Conservation (phyloP, 2,888 invertebrate genomes). For the Anoplius nigerrimus region DNA sequence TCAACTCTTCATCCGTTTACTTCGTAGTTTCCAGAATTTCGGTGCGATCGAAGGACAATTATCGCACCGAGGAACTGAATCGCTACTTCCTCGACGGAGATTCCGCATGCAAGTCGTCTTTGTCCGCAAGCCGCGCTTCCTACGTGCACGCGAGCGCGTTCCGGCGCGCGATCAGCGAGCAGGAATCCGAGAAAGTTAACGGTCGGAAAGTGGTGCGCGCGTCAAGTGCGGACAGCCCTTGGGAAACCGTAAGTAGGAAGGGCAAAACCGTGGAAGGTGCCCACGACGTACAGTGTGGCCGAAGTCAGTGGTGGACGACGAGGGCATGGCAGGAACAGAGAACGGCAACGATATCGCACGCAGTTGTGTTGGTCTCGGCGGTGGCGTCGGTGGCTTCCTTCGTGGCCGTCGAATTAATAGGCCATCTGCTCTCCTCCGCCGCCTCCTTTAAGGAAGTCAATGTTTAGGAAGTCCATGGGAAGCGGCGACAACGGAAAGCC, state of each 20-base stretch:
- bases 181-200: constrained; percentile 56
- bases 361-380: constrained; percentile 13
- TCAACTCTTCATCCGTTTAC: too few relatives aligned
- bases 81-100: too few relatives aligned
- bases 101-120: too few relatives aligned
- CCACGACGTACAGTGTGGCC: too few relatives aligned
- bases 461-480: constrained; percentile 75
- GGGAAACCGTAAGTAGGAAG: constrained; percentile 38
- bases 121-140: too few relatives aligned
- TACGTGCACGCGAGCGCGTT: too few relatives aligned
- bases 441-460: constrained; percentile 70
- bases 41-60: too few relatives aligned
- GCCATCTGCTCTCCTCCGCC: constrained; percentile 69
- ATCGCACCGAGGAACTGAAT: too few relatives aligned
- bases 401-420: constrained; percentile 70
- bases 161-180: neutral
- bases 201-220: constrained; percentile 48
- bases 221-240: constrained; percentile 57
- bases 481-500: constrained; percentile 74
- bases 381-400: constrained; percentile 35
- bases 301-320: neutral
- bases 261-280: neutral
- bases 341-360: constrained; percentile 14
- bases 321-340: neutral
- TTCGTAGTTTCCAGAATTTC: too few relatives aligned